phyloP scores from a whole-genome alignment of 2,113 vertebrate species.

The Neogale vison region DNA sequence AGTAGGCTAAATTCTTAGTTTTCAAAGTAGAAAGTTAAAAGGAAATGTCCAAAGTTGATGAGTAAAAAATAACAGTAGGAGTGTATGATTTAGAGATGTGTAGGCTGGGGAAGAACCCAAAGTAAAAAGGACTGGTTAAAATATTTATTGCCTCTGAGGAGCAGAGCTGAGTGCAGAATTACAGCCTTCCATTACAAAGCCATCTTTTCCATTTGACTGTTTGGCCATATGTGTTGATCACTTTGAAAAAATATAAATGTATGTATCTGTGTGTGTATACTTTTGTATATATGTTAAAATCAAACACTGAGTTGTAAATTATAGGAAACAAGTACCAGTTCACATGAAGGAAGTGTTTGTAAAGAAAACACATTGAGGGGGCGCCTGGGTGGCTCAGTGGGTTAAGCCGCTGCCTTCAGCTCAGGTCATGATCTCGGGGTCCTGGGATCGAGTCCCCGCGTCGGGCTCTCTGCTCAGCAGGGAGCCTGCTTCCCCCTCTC shows the following conservation, averaged over 20 bases:
- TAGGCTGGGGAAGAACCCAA: not conserved
- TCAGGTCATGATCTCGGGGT: too few relatives aligned
- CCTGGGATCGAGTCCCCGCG: too few relatives aligned
- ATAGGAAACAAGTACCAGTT: not conserved
- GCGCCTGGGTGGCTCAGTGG: too few relatives aligned
- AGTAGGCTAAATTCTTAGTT: not conserved
- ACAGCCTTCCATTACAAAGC: not conserved
- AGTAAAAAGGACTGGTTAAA: not conserved
- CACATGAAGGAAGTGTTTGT: not conserved
- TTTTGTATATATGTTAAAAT: not conserved
- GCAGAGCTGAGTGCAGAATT: not conserved
- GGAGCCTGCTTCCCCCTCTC: too few relatives aligned
- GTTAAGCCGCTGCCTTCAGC: too few relatives aligned
- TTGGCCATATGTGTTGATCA: not conserved
- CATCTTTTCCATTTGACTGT: not conserved
- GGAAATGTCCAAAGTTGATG: not conserved
- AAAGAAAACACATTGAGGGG: not conserved
- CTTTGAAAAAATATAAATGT: not conserved
- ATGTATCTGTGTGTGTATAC: not conserved
- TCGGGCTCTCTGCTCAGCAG: too few relatives aligned
- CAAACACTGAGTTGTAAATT: not conserved
- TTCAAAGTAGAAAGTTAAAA: not conserved
- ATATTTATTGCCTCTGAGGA: not conserved
- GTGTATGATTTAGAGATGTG: not conserved
- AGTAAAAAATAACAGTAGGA: slow-evolving; percentile 10